phyloP scores from a whole-genome alignment of 2,888 invertebrate species.

The Heliconius ismenius region DNA sequence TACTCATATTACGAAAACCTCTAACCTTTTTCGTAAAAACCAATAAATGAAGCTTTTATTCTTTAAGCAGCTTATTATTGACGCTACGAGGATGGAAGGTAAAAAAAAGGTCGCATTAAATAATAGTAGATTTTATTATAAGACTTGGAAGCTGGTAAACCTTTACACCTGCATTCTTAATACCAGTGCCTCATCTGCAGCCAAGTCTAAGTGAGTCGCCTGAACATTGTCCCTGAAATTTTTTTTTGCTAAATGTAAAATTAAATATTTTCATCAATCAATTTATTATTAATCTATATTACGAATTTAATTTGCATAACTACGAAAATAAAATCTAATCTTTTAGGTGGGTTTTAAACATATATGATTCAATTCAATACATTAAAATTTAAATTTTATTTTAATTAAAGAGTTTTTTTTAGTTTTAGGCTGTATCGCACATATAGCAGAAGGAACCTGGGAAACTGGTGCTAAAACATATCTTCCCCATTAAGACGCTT shows the following conservation, averaged over 20 bases:
- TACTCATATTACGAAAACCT: background rate
- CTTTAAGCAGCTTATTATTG: constrained; percentile 3
- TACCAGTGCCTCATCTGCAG: constrained; percentile 72
- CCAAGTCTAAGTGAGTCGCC: constrained; percentile 65
- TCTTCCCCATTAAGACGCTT: no score
- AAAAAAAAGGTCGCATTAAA: background rate
- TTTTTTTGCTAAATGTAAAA: no score
- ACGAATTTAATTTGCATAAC: background rate
- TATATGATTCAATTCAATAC: no score
- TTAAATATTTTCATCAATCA: background rate
- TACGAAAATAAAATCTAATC: no score
- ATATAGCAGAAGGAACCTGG: no score
- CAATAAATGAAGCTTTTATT: constrained; percentile 7
- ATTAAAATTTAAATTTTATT: no score
- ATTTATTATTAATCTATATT: background rate
- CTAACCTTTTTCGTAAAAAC: background rate
- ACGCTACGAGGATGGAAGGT: background rate
- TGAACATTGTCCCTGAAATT: constrained; percentile 70
- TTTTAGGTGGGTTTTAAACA: no score
- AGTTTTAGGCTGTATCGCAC: no score
- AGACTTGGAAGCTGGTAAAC: background rate
- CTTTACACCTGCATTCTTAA: constrained; percentile 71
- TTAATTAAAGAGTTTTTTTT: no score
- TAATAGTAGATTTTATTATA: constrained; percentile 9
- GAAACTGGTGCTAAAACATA: background rate